Base-by-base conservation (phyloP, 1,140 invertebrate species). In the Anastrepha obliqua region DNA sequence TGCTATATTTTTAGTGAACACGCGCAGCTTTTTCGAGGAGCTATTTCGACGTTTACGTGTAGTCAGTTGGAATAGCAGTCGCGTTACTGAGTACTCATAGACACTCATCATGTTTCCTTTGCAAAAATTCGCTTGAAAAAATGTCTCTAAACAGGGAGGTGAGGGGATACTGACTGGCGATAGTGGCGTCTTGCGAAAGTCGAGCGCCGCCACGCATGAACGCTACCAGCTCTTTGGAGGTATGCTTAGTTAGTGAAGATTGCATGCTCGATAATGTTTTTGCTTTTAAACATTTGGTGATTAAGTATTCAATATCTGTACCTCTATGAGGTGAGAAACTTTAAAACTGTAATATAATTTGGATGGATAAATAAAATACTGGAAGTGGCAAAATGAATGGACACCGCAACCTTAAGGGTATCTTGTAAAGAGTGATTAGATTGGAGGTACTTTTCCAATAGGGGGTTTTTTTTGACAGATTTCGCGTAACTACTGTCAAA, bases 111-210 rank as follows among this genome's bases (percentile, higher is more conserved):
- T n/a, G 15, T 17, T 62, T 62, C 5, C 13, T 9, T 62, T n/a
- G 60, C 13, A 62, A 62, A 6, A 62, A 4, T n/a, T 7, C 11
- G 8, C 47, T 9, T 81, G 74, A 55, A 81, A 81, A 55, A 11
- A 81, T 55, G 47, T 58, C 7, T 47, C 74, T 55, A 81, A 81
- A 11, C 51, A 6, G 51, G 51, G 51, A 11, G n/a, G 8, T 55
- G 74, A 47, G 74, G 74, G 17, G 42, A 81, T 13, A 11, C 9
- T 55, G 0, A 15, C 17, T 55, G 74, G 47, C 74, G 47, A 55
- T 81, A 55, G 55, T 17, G 42, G n/a, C 20, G 74, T 81, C 74
- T 81, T 81, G 42, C 74, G 47, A 81, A 81, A 81, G 4, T 17
- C 15, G 60, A 62, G n/a, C 60, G 60, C n/a, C 60, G 15, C 2